These are phyloP conservation scores for Sitta carolinensis DNA, from an alignment of 2,797 vertebrate genomes.

Conservation along the genomic window DNA sequence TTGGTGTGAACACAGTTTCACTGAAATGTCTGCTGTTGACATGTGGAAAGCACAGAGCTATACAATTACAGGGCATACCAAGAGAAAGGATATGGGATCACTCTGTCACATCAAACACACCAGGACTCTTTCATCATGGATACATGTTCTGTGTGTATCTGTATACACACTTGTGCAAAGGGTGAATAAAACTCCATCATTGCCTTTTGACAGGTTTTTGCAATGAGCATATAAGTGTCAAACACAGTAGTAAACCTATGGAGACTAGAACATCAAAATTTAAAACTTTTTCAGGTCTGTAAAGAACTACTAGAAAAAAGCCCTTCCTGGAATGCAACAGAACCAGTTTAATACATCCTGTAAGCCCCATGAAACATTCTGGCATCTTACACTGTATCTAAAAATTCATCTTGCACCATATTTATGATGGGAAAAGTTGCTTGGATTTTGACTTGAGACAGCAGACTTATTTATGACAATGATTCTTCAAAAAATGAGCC, in stretches of 20 bases:
- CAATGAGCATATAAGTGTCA: neutral
- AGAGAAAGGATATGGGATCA: neutral
- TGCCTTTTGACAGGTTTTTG: neutral
- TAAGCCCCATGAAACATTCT: neutral
- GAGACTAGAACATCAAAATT: neutral
- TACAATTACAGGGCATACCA: neutral
- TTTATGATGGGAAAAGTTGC: neutral
- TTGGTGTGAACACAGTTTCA: neutral
- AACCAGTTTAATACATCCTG: neutral
- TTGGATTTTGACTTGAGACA: neutral
- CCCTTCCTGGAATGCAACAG: fast-evolving
- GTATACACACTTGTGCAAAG: neutral
- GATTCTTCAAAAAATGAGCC: neutral
- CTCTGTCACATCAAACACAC: neutral
- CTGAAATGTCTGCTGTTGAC: neutral
- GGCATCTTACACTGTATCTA: neutral
- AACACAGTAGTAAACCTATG: neutral
- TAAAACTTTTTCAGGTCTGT: neutral
- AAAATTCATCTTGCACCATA: neutral
- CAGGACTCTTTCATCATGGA: neutral
- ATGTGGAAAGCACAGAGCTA: neutral
- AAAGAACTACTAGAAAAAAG: neutral
- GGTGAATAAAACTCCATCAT: neutral
- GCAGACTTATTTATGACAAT: neutral
- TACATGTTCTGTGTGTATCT: neutral